phyloP scores from a whole-genome alignment of 2,113 vertebrate genomes.

The Bothrops jararaca region DNA sequence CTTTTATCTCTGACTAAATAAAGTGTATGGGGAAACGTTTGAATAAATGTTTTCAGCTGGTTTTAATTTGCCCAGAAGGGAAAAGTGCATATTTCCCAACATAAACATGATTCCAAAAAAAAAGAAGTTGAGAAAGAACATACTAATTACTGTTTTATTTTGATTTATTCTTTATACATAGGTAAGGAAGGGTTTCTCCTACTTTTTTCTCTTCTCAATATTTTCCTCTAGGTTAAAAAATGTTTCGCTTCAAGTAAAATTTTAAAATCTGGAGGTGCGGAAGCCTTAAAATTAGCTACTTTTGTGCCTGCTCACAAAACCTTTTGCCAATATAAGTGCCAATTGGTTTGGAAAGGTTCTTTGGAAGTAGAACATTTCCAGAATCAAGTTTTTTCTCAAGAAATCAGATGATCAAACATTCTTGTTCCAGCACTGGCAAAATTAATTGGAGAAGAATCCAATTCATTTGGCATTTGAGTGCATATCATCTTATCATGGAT shows the following conservation, averaged over 20 bases:
- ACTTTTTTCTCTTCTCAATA: background rate
- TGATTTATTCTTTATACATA: slow-evolving; percentile 43
- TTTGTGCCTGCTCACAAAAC: background rate
- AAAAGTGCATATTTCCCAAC: slow-evolving; percentile 51
- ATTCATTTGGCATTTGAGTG: background rate
- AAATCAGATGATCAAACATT: background rate
- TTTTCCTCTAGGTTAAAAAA: slow-evolving; percentile 10
- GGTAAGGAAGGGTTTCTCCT: slow-evolving; percentile 14
- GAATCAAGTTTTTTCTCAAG: background rate
- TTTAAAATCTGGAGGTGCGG: background rate
- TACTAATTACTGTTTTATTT: slow-evolving; percentile 59
- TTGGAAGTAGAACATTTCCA: background rate
- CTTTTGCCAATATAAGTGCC: slow-evolving; percentile 1
- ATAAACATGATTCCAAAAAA: slow-evolving; percentile 54
- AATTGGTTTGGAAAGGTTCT: background rate
- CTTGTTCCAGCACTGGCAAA: background rate
- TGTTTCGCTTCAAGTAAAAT: slow-evolving; percentile 3
- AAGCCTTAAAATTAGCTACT: background rate
- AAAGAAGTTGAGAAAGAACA: slow-evolving; percentile 35
- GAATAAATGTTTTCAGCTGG: slow-evolving; percentile 61
- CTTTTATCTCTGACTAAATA: slow-evolving; percentile 57
- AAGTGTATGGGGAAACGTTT: slow-evolving; percentile 51
- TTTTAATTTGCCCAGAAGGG: slow-evolving; percentile 53
- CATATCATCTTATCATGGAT: background rate
- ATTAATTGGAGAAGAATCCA: background rate